phyloP scores from a whole-genome alignment of 2,113 vertebrate genomes.

The Lichenostomus cassidix region DNA sequence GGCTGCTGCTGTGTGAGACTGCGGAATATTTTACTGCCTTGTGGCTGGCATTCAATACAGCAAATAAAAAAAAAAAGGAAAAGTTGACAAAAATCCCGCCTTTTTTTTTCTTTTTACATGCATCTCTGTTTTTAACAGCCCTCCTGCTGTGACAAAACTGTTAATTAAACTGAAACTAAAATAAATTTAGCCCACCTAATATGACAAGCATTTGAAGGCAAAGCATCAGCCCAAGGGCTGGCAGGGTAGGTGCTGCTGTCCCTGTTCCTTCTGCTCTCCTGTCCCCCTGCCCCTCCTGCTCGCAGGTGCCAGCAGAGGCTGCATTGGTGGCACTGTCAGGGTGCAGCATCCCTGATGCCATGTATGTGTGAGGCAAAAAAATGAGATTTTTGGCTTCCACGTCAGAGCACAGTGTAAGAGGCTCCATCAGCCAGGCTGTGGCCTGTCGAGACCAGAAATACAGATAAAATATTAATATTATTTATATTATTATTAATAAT shows the following conservation, averaged over 20 bases:
- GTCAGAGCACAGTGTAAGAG: neutral
- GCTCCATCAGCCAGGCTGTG: neutral
- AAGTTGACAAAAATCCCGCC: neutral
- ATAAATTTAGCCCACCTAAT: neutral
- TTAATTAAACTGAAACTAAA: constrained; percentile 62
- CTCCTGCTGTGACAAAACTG: constrained; percentile 47
- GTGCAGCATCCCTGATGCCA: neutral
- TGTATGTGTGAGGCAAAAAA: neutral
- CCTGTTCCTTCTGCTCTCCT: neutral
- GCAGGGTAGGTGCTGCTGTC: neutral
- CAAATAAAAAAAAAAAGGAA: neutral
- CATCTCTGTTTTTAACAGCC: constrained; percentile 9
- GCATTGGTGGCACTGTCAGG: neutral
- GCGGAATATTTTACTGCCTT: constrained; percentile 45
- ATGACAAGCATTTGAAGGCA: neutral
- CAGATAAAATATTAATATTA: neutral
- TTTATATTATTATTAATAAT: neutral
- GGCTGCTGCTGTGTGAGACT: constrained; percentile 37
- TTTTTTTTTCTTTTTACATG: neutral
- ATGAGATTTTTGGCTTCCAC: neutral
- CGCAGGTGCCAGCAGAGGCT: neutral
- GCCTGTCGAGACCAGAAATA: accelerated
- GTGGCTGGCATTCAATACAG: neutral
- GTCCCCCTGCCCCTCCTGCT: neutral
- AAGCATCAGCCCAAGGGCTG: neutral